Evolutionary conservation across 2,113 vertebrate species (phyloP).

Genomic region (Morone chrysops): DNA sequence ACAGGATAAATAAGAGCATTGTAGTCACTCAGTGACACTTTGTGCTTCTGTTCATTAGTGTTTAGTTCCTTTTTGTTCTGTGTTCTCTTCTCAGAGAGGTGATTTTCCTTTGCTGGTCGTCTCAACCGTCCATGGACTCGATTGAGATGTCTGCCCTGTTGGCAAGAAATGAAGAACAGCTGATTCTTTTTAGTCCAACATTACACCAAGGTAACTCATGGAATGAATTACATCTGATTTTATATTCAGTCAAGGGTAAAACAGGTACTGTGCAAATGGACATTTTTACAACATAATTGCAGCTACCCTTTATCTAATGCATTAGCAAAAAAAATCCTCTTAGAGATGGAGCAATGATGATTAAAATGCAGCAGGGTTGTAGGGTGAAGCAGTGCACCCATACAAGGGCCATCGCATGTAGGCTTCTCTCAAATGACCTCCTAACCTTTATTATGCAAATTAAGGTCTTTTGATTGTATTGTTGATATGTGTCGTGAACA

Average conservation of each 20-base stretch:
- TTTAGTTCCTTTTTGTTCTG: conserved; percentile 57
- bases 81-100: conserved; percentile 19
- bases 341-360: background rate
- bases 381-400: background rate
- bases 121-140: conserved; percentile 45
- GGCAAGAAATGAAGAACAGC: conserved; percentile 20
- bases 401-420: background rate
- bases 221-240: background rate
- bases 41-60: conserved; percentile 14
- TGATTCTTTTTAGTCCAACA: background rate
- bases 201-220: background rate
- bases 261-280: background rate
- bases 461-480: background rate
- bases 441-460: background rate
- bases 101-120: conserved; percentile 32
- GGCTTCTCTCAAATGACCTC: background rate
- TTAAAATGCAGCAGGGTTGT: background rate
- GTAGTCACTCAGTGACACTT: background rate
- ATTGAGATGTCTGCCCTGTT: conserved; percentile 73
- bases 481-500: background rate
- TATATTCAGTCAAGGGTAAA: background rate
- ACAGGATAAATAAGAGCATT: conserved; percentile 6
- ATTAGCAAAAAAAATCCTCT: background rate
- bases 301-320: background rate
- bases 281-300: background rate